Conservation (phyloP, 2,888 invertebrate species). For the Bombylius discolor region DNA sequence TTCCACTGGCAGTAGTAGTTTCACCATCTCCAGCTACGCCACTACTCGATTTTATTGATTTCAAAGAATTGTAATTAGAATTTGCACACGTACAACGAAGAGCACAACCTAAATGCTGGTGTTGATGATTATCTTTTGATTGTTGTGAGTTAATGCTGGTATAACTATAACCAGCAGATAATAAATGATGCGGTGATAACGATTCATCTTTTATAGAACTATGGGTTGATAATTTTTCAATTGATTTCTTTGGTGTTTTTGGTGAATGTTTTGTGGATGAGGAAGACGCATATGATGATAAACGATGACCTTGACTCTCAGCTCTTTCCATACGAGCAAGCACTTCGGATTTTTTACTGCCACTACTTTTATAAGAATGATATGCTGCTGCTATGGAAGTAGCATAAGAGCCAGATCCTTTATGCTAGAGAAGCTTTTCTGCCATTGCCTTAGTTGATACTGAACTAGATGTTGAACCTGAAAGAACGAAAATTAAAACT, state of each 20-base stretch:
- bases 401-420: constrained; percentile 36
- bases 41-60: constrained; percentile 7
- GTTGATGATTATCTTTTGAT: constrained; percentile 1
- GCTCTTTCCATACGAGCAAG: constrained; percentile 16
- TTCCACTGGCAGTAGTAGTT: not conserved
- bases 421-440: constrained; percentile 36
- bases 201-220: constrained; percentile 17
- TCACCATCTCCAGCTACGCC: not conserved
- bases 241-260: constrained; percentile 13
- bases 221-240: constrained; percentile 8
- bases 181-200: constrained; percentile 15
- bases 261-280: constrained; percentile 16
- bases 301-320: constrained; percentile 20
- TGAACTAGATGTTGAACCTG: constrained; percentile 44
- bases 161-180: constrained; percentile 9
- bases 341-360: not conserved
- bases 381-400: constrained; percentile 9
- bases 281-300: constrained; percentile 18
- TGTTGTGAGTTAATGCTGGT: constrained; percentile 8
- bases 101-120: constrained; percentile 10
- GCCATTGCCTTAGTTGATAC: constrained; percentile 35
- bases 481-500: constrained; percentile 12
- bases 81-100: constrained; percentile 17
- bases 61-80: constrained; percentile 5
- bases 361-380: not conserved